Evolutionary conservation across 2,113 vertebrate genomes (phyloP), one percentile per base, ranked within the genome.

Genomic region (Onychostoma macrolepis): DNA sequence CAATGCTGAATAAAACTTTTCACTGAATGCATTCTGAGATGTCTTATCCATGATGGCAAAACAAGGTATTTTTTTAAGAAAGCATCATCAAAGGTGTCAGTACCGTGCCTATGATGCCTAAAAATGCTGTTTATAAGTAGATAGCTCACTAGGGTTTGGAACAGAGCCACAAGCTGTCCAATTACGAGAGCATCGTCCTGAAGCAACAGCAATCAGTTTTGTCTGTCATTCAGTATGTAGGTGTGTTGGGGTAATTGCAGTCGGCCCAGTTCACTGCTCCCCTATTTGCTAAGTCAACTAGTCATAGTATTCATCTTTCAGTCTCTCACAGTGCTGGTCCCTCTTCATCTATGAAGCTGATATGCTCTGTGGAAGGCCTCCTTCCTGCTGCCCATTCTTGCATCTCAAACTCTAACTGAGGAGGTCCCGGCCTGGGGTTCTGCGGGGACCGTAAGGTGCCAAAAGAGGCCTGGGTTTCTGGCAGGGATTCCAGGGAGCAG

Each of bases 341-440:
- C 71, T 96, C 95, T 71, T 96, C 95, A 67, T 96, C 95, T 4
- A 96, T 96, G 91, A 95, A 96, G 87, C 94, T 94, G 90, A 96
- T 95, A 88, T 93, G 91, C 89, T 96, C 95, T 0, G 87, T 78
- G 53, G 93, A 92, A 58, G 91, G 89, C 87, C 38, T 86, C 4
- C 67, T 76, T 17, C 87, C 88, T 17, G 38, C 26, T 5, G 90
- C 89, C 94, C 94, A 88, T 91, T 94, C 93, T 75, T 93, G 90
- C 95, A 95, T 94, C 91, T 95, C 95, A 89, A 95, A 88, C 90
- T 95, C 95, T 91, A 94, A 90, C 41, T 89, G 89, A 0, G 65
- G 63, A 6, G 81, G 65, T 11, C 2, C 91, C 5, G 63, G 71
- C 75, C 78, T 85, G 88, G 30, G 87, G 88, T 79, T 88, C 92